phyloP scores from a whole-genome alignment of 2,113 vertebrate species.

The Peromyscus leucopus region DNA sequence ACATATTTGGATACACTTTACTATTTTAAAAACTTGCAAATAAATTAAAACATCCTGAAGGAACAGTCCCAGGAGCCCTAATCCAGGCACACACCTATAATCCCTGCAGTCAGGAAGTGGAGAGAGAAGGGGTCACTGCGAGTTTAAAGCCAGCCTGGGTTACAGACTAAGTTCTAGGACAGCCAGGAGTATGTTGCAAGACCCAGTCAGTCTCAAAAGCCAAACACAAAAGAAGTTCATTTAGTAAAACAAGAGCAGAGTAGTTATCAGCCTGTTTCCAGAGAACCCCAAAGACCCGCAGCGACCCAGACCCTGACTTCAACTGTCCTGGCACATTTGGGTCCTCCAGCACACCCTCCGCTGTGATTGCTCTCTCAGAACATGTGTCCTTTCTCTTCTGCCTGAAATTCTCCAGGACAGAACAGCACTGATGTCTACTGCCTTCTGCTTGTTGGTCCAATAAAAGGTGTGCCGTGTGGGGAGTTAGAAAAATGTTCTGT shows the following conservation, averaged over 20 bases:
- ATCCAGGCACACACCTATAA: background rate
- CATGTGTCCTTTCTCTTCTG: background rate
- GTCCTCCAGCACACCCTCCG: background rate
- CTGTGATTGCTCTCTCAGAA: background rate
- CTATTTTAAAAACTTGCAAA: background rate
- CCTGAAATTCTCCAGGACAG: background rate
- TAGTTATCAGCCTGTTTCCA: background rate
- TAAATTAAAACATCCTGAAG: background rate
- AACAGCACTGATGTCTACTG: background rate
- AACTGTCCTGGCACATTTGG: background rate
- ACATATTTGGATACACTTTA: background rate
- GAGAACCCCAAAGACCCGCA: background rate
- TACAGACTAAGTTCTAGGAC: background rate
- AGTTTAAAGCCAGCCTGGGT: background rate
- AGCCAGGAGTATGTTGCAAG: background rate
- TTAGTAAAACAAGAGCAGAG: background rate
- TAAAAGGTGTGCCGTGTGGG: background rate
- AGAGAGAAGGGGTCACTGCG: background rate
- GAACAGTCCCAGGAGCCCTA: background rate
- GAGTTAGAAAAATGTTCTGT: background rate
- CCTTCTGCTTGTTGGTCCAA: background rate
- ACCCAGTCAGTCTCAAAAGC: background rate
- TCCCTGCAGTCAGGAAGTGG: background rate
- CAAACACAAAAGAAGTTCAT: background rate
- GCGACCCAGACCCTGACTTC: too few relatives aligned